These are phyloP conservation scores for Lottia scabra DNA, from an alignment of 2,888 invertebrate genomes.

Conservation along the genomic window DNA sequence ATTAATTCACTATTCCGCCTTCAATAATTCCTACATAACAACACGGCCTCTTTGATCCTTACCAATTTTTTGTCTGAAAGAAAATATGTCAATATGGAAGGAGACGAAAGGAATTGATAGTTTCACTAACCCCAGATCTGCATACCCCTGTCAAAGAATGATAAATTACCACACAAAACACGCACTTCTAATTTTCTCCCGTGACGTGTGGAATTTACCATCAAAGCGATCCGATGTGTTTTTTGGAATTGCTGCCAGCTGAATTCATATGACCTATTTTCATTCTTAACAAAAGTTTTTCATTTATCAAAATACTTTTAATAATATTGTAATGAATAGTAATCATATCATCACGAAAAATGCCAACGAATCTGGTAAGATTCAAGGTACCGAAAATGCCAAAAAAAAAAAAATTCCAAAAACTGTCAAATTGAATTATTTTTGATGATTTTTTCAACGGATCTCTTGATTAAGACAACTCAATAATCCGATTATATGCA, in stretches of 20 bases:
- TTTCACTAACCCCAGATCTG: background rate
- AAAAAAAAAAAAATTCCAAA: no score
- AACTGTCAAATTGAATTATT: no score
- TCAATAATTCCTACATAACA: no score
- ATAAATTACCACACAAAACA: slow-evolving; percentile 3
- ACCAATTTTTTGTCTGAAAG: background rate
- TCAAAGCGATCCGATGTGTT: background rate
- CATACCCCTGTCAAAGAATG: slow-evolving; percentile 3
- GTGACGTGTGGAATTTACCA: slow-evolving; percentile 3
- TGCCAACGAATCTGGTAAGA: no score
- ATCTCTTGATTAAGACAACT: background rate
- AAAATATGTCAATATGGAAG: slow-evolving; percentile 5
- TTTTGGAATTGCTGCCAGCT: slow-evolving; percentile 1
- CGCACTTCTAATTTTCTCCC: slow-evolving; percentile 1
- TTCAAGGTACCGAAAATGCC: no score
- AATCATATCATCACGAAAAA: no score
- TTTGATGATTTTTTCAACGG: no score
- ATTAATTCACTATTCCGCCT: no score
- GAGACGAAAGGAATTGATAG: slow-evolving; percentile 7
- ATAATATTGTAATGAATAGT: no score
- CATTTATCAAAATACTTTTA: no score
- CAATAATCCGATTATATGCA: background rate
- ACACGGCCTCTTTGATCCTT: background rate
- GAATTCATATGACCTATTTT: background rate
- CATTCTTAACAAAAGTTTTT: background rate